phyloP scores from a whole-genome alignment of 2,113 vertebrate genomes.

The Sylvia atricapilla region DNA sequence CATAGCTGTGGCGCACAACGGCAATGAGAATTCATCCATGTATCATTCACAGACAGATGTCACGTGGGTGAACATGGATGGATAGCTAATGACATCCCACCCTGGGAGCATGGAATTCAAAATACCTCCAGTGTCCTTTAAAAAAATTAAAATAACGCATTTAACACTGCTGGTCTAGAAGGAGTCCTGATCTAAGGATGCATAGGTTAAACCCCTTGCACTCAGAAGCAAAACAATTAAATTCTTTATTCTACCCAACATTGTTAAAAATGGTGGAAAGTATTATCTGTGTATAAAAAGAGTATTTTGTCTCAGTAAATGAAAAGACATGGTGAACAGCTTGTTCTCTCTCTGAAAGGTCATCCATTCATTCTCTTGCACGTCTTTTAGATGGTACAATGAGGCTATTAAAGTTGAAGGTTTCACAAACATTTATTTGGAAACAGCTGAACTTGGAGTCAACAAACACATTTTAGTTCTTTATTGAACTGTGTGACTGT shows the following conservation, averaged over 20 bases:
- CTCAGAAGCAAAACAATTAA: constrained; percentile 22
- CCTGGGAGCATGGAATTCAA: not conserved
- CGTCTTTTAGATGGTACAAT: not conserved
- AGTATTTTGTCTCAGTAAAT: constrained; percentile 49
- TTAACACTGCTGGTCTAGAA: not conserved
- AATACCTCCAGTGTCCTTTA: not conserved
- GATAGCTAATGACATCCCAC: not conserved
- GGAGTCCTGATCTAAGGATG: not conserved
- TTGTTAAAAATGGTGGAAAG: constrained; percentile 26
- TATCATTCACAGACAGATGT: not conserved
- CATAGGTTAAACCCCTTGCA: not conserved
- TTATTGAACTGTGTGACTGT: not conserved
- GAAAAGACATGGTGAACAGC: constrained; percentile 16
- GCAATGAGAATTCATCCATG: not conserved
- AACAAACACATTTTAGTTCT: not conserved
- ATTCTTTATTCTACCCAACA: constrained; percentile 51
- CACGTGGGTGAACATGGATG: not conserved
- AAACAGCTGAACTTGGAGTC: not conserved
- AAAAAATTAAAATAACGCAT: not conserved
- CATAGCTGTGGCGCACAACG: not conserved
- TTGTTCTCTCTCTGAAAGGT: constrained; percentile 38
- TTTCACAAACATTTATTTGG: constrained; percentile 43
- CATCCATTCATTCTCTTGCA: not conserved
- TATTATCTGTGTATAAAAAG: constrained; percentile 35
- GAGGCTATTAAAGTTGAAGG: not conserved